Conservation (phyloP, 1,140 invertebrate species). For the Andricus grossulariae region DNA sequence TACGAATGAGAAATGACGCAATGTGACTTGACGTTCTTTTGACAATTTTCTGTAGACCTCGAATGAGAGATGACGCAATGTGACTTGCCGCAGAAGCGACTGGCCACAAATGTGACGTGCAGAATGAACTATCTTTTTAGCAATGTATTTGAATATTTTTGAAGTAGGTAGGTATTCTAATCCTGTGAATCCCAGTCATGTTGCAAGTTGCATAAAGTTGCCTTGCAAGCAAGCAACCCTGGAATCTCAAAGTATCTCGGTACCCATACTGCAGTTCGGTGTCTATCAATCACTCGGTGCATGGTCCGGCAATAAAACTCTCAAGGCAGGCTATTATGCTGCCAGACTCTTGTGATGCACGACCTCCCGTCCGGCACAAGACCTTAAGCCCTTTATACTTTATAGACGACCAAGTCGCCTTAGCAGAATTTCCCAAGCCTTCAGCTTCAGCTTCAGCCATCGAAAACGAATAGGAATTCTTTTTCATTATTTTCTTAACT, state of each 20-base stretch:
- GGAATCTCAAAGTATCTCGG: not conserved
- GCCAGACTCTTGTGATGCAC: conserved; percentile 72
- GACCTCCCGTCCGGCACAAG: conserved; percentile 65
- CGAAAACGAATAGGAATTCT: conserved; percentile 3
- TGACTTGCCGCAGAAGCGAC: too few relatives aligned
- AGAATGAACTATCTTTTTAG: too few relatives aligned
- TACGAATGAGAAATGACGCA: too few relatives aligned
- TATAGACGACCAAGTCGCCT: conserved; percentile 19
- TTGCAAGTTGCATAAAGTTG: not conserved
- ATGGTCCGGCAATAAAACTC: conserved; percentile 66
- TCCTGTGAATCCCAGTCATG: not conserved
- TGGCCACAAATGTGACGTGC: too few relatives aligned
- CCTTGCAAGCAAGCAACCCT: conserved; percentile 2
- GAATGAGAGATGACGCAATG: too few relatives aligned
- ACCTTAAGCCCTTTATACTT: conserved; percentile 46
- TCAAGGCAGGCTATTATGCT: conserved; percentile 69
- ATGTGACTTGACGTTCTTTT: too few relatives aligned
- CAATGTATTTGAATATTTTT: too few relatives aligned
- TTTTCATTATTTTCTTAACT: not conserved
- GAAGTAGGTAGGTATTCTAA: too few relatives aligned
- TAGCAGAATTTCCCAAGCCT: conserved; percentile 24
- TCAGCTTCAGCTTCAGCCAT: not conserved
- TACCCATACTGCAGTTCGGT: conserved; percentile 50
- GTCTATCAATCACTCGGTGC: conserved; percentile 71
- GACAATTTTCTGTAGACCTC: too few relatives aligned